phyloP scores from a whole-genome alignment of 37 sponge, comb jelly and placozoan genomes.

The Amphimedon queenslandica region DNA sequence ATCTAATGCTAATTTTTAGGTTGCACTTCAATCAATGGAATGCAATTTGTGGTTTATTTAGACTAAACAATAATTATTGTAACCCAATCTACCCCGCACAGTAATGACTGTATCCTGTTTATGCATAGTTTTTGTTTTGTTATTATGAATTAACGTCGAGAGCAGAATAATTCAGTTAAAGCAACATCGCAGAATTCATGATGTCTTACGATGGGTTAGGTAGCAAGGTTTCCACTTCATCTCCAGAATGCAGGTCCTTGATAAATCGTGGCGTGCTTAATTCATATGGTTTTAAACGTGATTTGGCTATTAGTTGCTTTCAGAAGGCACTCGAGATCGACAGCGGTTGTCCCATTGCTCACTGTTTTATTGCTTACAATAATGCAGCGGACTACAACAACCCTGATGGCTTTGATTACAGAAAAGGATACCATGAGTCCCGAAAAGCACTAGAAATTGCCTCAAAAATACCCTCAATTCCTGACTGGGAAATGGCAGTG shows the following conservation, averaged over 20 bases:
- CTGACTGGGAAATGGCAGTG: conserved; percentile 52
- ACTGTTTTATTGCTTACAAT: conserved; percentile 60
- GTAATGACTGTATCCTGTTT: no score
- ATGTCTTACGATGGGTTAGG: no score
- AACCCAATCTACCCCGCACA: no score
- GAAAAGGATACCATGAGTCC: conserved; percentile 27
- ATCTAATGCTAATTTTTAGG: no score
- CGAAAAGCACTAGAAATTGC: conserved; percentile 22
- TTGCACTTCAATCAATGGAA: no score
- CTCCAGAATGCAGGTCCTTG: conserved; percentile 40
- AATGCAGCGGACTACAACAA: conserved; percentile 66
- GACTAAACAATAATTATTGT: no score
- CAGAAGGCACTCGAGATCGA: conserved; percentile 29
- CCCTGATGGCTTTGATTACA: conserved; percentile 39
- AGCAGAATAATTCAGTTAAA: no score
- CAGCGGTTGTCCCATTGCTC: conserved; percentile 47
- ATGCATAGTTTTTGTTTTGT: no score
- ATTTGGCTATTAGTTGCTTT: conserved; percentile 49
- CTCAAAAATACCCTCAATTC: background rate
- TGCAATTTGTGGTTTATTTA: no score
- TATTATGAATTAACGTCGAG: no score
- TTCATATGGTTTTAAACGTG: conserved; percentile 51
- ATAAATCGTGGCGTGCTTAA: conserved; percentile 31
- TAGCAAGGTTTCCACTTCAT: conserved; percentile 46
- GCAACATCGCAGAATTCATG: no score